Evolutionary conservation across 1,140 invertebrate species (phyloP), one percentile per base, ranked within the genome.

Genomic region (Frieseomelitta varia): DNA sequence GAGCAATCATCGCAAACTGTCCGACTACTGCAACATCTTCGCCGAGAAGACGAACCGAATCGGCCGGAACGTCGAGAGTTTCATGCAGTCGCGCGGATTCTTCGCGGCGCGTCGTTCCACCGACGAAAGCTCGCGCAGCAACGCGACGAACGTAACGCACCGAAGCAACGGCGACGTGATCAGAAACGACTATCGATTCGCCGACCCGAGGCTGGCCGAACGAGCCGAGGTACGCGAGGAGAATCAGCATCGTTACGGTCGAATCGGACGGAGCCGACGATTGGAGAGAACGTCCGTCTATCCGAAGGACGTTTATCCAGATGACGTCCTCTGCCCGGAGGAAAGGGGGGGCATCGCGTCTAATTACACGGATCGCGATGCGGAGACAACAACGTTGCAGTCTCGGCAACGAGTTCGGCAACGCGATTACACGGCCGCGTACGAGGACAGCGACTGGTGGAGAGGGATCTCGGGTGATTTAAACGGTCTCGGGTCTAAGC

Each of bases 1-100:
- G 11, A 63, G 27, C 39, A 90, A 61, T 73, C 84, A 85, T 74
- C 89, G 88, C 10, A 89, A 88, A 27, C 72, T 94, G 12, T 88
- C 92, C 77, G 88, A 94, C 75, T 94, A 93, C 81, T 94, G 92
- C 77, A 88, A 82, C 77, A 93, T 93, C 56, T 88, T 95, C 65
- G 90, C 91, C 47, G 93, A 94, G 85, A 94, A 94, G 79, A 94
- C 94, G 6, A 91, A 91, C 68, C 85, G 90, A 27, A 90, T 95
- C 65, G 89, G 92, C 21, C 89, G 89, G 34, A 91, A 92, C 69
- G 85, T 94, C 4, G 91, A 91, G 17, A 87, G 51, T 30, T 90
- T 91, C 73, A 90, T 91, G 80, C 86, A 92, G 30, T 87, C 92
- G 0, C 87, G 85, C 21, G 91, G 91, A 2, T 67, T 82, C 21